Base-by-base conservation (phyloP, 2,113 vertebrate genomes). In the Cyanoderma ruficeps region DNA sequence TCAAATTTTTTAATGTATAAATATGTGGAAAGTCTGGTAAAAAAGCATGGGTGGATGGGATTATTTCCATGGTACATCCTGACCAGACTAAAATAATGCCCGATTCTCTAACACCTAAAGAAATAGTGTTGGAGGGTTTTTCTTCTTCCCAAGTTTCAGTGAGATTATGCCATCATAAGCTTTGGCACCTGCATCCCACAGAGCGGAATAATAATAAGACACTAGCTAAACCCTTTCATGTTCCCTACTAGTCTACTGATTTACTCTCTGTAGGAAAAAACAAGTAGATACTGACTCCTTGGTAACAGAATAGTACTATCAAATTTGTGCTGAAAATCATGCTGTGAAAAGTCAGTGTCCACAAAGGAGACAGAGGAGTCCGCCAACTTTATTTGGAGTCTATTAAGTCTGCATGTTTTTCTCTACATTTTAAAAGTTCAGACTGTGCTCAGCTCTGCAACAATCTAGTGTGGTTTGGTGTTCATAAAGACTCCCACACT, bases 231-330 rank as follows among this genome's bases (percentile, higher is more conserved):
- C 8, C 3, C 15, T 69, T 68, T 41, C 7, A 25, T 12, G 19
- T 39, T 57, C 20, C 17, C 5, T 53, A 21, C 11, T 21, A 37
- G 7, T 41, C 33, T 50, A 64, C 35, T 0, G 0, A 63, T 44
- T 30, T 60, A 50, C 49, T 67, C 49, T 24, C 24, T 57, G n/a
- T 42, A 52, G 46, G n/a, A 76, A 72, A 61, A 75, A 81, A 27
- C 17, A 50, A 77, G 25, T 28, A 82, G 57, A 79, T 67, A 70
- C 12, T 47, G 49, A 77, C 9, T n/a, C 47, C 47, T 87, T 70
- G 74, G 55, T 31, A 10, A 23, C 27, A 37, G 53, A 68, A 69
- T 12, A 86, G 28, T 59, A 74, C 28, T n/a, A n/a, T 20, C 22
- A 23, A 71, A 13, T 77, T 69, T 53, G 46, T 33, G 72, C 0